Evolutionary conservation across 2,113 vertebrate genomes (phyloP).

Genomic region (Oncorhynchus tshawytscha): DNA sequence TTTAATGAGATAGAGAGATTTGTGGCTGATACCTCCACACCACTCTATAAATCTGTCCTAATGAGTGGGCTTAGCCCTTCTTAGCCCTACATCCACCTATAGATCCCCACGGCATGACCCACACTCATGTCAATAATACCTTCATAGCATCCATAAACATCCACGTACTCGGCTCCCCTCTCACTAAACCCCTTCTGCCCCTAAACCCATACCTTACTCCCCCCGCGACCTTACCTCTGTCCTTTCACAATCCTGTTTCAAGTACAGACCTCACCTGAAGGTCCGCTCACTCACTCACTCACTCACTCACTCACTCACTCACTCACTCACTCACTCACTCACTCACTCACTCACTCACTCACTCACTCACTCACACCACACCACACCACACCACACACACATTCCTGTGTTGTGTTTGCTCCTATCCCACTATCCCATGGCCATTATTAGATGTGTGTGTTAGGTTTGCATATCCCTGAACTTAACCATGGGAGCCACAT

Average conservation of each 20-base stretch:
- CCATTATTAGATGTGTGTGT: constrained; percentile 46
- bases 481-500: constrained; percentile 14
- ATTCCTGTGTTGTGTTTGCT: constrained; percentile 22
- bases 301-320: no score
- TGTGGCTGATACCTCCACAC: constrained; percentile 31
- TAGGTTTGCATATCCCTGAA: constrained; percentile 39
- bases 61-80: constrained; percentile 35
- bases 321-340: no score
- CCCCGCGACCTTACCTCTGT: background rate
- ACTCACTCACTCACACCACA: no score
- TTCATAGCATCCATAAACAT: no score
- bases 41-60: no score
- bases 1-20: constrained; percentile 32
- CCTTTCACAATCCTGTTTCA: background rate
- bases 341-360: no score
- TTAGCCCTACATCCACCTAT: background rate
- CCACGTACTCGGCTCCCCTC: background rate
- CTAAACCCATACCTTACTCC: background rate
- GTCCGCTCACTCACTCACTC: background rate
- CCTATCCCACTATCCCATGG: constrained; percentile 30
- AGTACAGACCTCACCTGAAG: background rate
- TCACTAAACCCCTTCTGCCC: background rate
- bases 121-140: background rate
- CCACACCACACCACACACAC: no score
- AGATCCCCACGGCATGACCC: background rate